Conservation (phyloP, 2,888 invertebrate species). For the Troilus luridus region DNA sequence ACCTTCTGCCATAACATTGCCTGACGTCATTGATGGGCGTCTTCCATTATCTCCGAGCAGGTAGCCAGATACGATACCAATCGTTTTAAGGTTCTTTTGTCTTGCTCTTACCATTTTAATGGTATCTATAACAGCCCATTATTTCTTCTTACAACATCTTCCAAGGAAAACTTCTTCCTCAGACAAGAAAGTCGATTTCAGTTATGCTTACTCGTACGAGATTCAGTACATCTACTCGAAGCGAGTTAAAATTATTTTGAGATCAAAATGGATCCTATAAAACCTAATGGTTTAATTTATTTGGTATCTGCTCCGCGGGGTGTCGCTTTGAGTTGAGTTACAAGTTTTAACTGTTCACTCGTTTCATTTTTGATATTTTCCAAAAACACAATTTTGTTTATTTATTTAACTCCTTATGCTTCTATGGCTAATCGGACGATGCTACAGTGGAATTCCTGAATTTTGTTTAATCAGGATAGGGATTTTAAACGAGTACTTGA, state of each 20-base stretch:
- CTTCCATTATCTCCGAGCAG: slow-evolving; percentile 31
- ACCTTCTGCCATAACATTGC: slow-evolving; percentile 40
- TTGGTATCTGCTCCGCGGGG: no score
- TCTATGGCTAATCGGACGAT: no score
- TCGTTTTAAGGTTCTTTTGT: slow-evolving; percentile 4
- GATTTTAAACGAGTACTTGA: no score
- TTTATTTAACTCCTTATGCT: no score
- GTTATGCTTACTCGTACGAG: not conserved
- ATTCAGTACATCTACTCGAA: not conserved
- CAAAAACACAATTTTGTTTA: no score
- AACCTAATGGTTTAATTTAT: no score
- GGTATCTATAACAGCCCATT: not conserved
- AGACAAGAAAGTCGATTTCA: not conserved
- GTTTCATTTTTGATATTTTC: no score
- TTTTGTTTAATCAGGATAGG: no score
- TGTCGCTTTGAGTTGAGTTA: no score
- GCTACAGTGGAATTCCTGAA: no score
- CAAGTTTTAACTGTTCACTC: no score
- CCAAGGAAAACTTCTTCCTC: not conserved
- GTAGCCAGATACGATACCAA: slow-evolving; percentile 6
- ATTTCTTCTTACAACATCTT: not conserved
- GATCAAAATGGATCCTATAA: not conserved
- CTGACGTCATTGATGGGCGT: slow-evolving; percentile 43
- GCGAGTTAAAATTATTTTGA: not conserved
- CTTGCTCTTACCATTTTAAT: not conserved